A percentile compares a stretch with the other conserved stretches of the same genome.
Conservation (phyloP, 2,888 invertebrate genomes). For the Chloromyia formosa region DNA sequence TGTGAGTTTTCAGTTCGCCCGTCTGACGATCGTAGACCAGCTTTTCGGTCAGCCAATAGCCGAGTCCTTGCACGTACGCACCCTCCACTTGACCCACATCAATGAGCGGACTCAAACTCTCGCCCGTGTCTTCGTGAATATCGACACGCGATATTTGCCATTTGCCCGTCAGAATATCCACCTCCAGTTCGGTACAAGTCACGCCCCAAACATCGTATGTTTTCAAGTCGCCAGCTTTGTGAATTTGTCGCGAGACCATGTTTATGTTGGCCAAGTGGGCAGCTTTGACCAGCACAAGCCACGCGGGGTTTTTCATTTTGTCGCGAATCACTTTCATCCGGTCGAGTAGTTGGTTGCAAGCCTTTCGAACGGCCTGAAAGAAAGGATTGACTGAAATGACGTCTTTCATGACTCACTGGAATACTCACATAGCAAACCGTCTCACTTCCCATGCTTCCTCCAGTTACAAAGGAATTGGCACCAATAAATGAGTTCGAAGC, state of each 20-base stretch:
- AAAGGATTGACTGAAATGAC: slow-evolving; percentile 68
- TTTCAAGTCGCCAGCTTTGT: slow-evolving; percentile 63
- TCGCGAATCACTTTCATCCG: slow-evolving; percentile 68
- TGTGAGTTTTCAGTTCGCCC: slow-evolving; percentile 68
- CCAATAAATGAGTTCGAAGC: slow-evolving; percentile 71
- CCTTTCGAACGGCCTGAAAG: slow-evolving; percentile 65
- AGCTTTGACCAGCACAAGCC: slow-evolving; percentile 67
- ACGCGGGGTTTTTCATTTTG: slow-evolving; percentile 65
- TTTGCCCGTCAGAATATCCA: slow-evolving; percentile 79
- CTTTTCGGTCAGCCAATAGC: slow-evolving; percentile 76
- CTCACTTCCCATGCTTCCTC: slow-evolving; percentile 75
- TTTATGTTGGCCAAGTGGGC: slow-evolving; percentile 66
- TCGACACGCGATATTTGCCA: slow-evolving; percentile 72
- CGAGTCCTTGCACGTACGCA: slow-evolving; percentile 75
- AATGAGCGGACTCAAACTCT: slow-evolving; percentile 72
- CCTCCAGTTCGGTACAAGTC: slow-evolving; percentile 72
- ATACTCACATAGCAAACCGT: slow-evolving; percentile 66
- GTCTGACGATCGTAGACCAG: slow-evolving; percentile 68
- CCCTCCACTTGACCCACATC: slow-evolving; percentile 79
- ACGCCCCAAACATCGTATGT: slow-evolving; percentile 71
- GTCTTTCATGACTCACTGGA: too few species aligned
- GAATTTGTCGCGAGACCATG: slow-evolving; percentile 69
- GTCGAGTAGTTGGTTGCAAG: slow-evolving; percentile 68
- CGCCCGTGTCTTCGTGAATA: slow-evolving; percentile 73
- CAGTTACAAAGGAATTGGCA: slow-evolving; percentile 71